phyloP scores from a whole-genome alignment of 2,888 invertebrate species.

The Antheraea yamamai region DNA sequence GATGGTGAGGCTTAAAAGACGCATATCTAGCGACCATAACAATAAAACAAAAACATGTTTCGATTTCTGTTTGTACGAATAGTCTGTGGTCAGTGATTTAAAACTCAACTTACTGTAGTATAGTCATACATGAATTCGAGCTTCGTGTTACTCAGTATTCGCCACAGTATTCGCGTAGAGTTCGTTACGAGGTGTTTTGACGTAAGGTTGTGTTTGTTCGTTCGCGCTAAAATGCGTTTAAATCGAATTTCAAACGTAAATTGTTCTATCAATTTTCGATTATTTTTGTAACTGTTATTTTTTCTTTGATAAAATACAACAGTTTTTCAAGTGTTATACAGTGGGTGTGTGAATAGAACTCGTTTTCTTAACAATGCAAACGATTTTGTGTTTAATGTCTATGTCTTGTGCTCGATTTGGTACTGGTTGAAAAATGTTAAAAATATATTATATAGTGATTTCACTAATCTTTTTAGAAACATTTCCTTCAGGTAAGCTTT shows the following conservation, averaged over 20 bases:
- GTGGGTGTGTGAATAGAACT: constrained; percentile 53
- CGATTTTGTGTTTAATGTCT: constrained; percentile 60
- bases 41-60: too few relatives aligned
- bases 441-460: constrained; percentile 42
- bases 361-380: constrained; percentile 62
- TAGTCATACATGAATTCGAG: neutral
- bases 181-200: constrained; percentile 51
- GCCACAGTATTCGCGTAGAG: constrained; percentile 31
- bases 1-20: too few relatives aligned
- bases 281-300: constrained; percentile 50
- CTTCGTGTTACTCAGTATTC: neutral
- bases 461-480: constrained; percentile 14
- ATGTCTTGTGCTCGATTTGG: constrained; percentile 57
- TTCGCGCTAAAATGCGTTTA: constrained; percentile 56
- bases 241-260: constrained; percentile 43
- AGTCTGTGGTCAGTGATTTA: neutral
- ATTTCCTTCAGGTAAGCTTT: constrained; percentile 19
- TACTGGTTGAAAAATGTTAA: constrained; percentile 71
- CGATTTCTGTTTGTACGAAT: too few relatives aligned
- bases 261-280: constrained; percentile 25
- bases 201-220: constrained; percentile 45
- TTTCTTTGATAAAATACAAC: constrained; percentile 50
- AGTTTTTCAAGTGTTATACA: constrained; percentile 49
- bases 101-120: neutral
- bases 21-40: too few relatives aligned